Base-by-base conservation (phyloP, 2,888 invertebrate species). In the Dasypogon diadema region DNA sequence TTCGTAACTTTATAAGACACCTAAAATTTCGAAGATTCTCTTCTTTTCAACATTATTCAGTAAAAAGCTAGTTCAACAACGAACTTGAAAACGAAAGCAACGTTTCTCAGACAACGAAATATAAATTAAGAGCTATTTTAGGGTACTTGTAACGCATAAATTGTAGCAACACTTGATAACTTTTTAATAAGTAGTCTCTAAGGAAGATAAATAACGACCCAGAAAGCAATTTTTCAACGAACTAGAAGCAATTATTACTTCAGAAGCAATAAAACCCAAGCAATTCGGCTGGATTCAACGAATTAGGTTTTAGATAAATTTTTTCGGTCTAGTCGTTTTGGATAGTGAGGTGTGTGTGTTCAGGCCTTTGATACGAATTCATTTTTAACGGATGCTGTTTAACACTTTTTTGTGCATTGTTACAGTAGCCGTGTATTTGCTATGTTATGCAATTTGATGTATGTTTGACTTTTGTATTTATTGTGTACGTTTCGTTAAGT, bases 31-130 rank as follows among this genome's bases (percentile, higher is more conserved):
- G n/a, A 46, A 18, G 34, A 46, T 42, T 56, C 42, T 16, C 18
- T 56, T 22, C 12, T n/a, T 18, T 34, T 56, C 16, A 14, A 34
- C 68, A 51, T 78, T 76, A 76, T 78, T 78, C 78, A 76, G 78
- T 78, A 75, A 70, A 54, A 78, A 56, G 56, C 76, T 72, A 51
- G 77, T 78, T 78, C 76, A 76, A 78, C 78, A 81, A 79, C 79
- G 79, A 80, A 81, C 79, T 79, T 80, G 81, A 81, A 81, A 80
- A 80, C 82, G 80, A 84, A 85, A 85, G 86, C 86, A 81, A 86
- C 83, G 86, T 86, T 86, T 86, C 86, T 83, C 83, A 86, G 81
- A 86, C 86, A 86, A 86, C 86, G 86, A 86, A 86, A 83, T 86
- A 86, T 84, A 81, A 46, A 37, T 81, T 85, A 85, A 85, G 85